These are phyloP conservation scores for Protobothrops mucrosquamatus DNA, from an alignment of 2,113 vertebrate genomes.

Conservation along the genomic window DNA sequence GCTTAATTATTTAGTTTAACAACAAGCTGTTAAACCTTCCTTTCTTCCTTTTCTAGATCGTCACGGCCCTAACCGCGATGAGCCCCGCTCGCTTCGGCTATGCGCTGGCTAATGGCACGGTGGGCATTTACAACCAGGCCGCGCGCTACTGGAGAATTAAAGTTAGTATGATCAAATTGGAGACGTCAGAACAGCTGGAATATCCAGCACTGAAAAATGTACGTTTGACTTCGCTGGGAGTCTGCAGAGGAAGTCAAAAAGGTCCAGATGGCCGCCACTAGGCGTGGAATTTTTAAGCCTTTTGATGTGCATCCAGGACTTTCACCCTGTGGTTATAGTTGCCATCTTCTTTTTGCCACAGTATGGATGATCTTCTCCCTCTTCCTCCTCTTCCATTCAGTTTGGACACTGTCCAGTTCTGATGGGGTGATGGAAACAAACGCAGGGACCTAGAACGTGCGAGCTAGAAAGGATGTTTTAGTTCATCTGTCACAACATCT, in stretches of 20 bases:
- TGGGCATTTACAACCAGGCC: constrained; percentile 89
- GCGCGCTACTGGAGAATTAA: constrained; percentile 98
- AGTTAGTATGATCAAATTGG: constrained; percentile 63
- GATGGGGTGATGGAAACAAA: neutral
- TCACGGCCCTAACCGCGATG: constrained; percentile 91
- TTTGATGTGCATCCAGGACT: neutral
- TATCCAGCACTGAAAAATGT: neutral
- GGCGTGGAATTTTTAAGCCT: neutral
- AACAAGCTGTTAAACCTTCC: neutral
- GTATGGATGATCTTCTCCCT: neutral
- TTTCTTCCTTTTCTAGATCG: constrained; percentile 67
- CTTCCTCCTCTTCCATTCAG: neutral
- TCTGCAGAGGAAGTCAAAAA: neutral
- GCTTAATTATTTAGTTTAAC: neutral
- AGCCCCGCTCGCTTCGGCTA: constrained; percentile 91
- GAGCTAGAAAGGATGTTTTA: neutral
- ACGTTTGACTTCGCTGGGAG: neutral
- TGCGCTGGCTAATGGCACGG: constrained; percentile 91
- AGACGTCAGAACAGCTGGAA: neutral
- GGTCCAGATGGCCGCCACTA: neutral
- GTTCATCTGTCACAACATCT: neutral
- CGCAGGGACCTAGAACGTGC: neutral
- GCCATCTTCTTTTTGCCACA: neutral
- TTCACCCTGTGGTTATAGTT: neutral
- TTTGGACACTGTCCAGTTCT: neutral